Conservation (phyloP, 2,797 vertebrate genomes). For the Lagorchestes hirsutus region DNA sequence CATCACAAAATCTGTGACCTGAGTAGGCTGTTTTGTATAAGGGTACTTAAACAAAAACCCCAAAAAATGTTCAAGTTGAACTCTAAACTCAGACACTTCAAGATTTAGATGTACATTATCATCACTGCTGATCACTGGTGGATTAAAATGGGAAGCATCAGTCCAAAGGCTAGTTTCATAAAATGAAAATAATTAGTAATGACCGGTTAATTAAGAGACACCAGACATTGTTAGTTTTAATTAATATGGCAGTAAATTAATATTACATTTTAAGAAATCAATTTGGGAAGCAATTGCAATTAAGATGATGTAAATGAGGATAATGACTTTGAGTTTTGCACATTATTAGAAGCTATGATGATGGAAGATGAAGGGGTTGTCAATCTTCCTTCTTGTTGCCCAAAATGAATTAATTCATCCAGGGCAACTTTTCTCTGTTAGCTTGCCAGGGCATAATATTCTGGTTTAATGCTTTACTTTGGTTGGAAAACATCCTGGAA, state of each 20-base stretch:
- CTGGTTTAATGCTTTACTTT: background rate
- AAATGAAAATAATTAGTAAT: conserved; percentile 52
- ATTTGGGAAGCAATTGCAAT: conserved; percentile 42
- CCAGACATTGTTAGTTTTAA: conserved; percentile 64
- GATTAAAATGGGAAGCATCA: background rate
- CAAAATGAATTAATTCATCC: background rate
- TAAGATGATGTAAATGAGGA: conserved; percentile 18
- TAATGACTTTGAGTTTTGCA: background rate
- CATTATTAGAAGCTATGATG: background rate
- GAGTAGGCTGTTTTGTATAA: background rate
- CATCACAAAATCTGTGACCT: background rate
- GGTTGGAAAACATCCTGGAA: background rate
- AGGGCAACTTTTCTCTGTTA: background rate
- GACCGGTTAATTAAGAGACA: conserved; percentile 52
- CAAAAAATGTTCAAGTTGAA: background rate
- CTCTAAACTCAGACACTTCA: background rate
- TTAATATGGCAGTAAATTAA: conserved; percentile 48
- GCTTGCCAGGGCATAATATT: background rate
- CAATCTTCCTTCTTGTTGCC: background rate
- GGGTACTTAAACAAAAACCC: background rate
- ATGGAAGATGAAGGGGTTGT: background rate
- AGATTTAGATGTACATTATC: background rate
- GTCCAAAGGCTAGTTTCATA: conserved; percentile 41
- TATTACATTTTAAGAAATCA: conserved; percentile 45
- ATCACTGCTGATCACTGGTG: background rate